Base-by-base conservation (phyloP, 1,140 invertebrate genomes). In the Choristoneura fumiferana region DNA sequence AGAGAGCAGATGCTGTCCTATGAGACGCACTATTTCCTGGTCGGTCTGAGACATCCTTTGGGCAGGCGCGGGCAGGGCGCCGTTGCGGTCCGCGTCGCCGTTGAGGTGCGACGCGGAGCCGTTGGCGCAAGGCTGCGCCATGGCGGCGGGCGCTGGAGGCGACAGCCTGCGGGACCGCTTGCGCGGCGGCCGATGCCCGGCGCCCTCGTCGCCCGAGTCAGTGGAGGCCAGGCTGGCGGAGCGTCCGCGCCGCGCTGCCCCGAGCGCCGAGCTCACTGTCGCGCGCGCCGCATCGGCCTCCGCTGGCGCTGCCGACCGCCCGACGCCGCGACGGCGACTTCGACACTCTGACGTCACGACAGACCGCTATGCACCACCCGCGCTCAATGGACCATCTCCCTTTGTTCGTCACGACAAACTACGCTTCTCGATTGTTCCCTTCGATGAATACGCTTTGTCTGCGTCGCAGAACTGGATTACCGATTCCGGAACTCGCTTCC, bases 11-110 rank as follows among this genome's bases (percentile, higher is more conserved):
- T 98, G 97, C 89, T 99, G 98, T 0, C 97, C 97, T 78, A 99
- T 98, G 56, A 99, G 92, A 69, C 97, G 93, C 54, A 99, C 96
- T 79, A 99, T 97, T 81, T 99, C 97, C 83, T 97, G 95, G 90
- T 98, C 97, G 37, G 95, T 94, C 87, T 94, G 94, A 75, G 94
- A 94, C 81, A 89, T 82, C 52, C 69, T 71, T 37, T 71, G 75
- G 56, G 73, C 73, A 13, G 75, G 78, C 58, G 79, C 74, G 58
- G 62, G 69, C 62, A 78, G 65, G 65, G 84, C 82, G 9, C 84
- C 84, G 65, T 90, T 86, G 52, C 70, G 68, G 34, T 81, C 69
- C 18, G 79, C 74, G 57, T 87, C 82, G 38, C 82, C 84, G 60
- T 87, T 87, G 58, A 87, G 62, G 63, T 86, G 78, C 58, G 58